Evolutionary conservation across 1,140 invertebrate genomes (phyloP), one percentile per base, ranked within the genome.

Genomic region (Drosophila grimshawi): DNA sequence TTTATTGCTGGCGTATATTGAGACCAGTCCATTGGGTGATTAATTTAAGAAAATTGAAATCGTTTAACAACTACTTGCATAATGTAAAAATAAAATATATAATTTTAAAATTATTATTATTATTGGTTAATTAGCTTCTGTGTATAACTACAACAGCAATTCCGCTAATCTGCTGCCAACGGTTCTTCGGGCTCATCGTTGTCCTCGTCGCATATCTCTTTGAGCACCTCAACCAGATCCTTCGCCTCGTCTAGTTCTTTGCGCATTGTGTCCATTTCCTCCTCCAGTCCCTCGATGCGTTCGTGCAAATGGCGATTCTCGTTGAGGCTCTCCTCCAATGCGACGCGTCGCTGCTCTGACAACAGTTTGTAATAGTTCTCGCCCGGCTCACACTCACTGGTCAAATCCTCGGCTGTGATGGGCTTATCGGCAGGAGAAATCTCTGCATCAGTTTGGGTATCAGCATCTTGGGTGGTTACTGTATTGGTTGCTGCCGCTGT

Each of bases 341-440:
- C 94, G 65, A 94, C 80, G 46, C 94, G 92, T 43, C 95, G 93
- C 60, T 94, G 94, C 91, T 96, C 95, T 7, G 95, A 95, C 8
- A 95, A 70, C 37, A 93, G 86, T 91, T 95, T 92, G 94, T 95
- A 96, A 74, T 95, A 96, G 68, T 94, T 93, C 75, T 94, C 94
- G 76, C 94, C 94, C 0, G 95, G 94, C 35, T 93, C 93, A 81
- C 92, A 91, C 78, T 94, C 93, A 4, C 93, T 93, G n/a, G 94
- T 95, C 41, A 95, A 83, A 89, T 95, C 95, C 10, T 92, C 88
- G 0, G 74, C 91, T 19, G 89, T 92, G 8, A 92, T 90, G n/a
- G 88, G 82, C 7, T 79, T 81, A 45, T 89, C 78, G 3, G 70
- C 76, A 19, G 46, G 1, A 4, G 30, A 37, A 1, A 35, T 6